These are phyloP conservation scores for Sardinella longiceps DNA, from an alignment of 2,797 vertebrate species.

Conservation along the genomic window DNA sequence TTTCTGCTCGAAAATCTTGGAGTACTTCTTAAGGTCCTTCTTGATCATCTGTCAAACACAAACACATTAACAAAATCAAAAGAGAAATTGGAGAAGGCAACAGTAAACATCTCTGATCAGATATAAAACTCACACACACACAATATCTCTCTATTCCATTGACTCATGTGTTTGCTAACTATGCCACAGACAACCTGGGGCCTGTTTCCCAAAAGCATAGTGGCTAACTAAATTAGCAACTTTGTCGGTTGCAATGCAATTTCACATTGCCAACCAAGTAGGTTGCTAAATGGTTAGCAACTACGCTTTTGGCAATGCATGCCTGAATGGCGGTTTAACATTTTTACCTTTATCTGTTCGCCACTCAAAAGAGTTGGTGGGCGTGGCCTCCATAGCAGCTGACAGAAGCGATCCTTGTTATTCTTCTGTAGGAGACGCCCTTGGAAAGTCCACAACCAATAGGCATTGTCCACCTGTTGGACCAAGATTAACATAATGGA, in stretches of 20 bases:
- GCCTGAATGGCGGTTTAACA: background rate
- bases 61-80: background rate
- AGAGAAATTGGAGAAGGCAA: background rate
- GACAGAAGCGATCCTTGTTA: conserved; percentile 97
- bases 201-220: no score
- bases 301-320: no score
- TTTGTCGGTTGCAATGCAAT: no score
- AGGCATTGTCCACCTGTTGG: conserved; percentile 93
- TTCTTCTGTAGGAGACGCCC: conserved; percentile 97
- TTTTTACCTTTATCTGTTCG: conserved; percentile 91
- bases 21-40: conserved; percentile 98
- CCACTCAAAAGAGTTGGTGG: conserved; percentile 84
- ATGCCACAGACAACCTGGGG: background rate
- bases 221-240: no score
- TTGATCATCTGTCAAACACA: conserved; percentile 83
- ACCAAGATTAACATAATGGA: background rate
- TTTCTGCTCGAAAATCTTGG: conserved; percentile 99
- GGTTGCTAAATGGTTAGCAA: no score
- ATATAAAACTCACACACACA: no score
- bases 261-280: no score
- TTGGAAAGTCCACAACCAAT: conserved; percentile 99
- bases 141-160: no score
- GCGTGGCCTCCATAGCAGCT: conserved; percentile 95
- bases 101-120: background rate
- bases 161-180: background rate